Base-by-base conservation (phyloP, 2,113 vertebrate genomes). In the Phalacrocorax brasilianus region DNA sequence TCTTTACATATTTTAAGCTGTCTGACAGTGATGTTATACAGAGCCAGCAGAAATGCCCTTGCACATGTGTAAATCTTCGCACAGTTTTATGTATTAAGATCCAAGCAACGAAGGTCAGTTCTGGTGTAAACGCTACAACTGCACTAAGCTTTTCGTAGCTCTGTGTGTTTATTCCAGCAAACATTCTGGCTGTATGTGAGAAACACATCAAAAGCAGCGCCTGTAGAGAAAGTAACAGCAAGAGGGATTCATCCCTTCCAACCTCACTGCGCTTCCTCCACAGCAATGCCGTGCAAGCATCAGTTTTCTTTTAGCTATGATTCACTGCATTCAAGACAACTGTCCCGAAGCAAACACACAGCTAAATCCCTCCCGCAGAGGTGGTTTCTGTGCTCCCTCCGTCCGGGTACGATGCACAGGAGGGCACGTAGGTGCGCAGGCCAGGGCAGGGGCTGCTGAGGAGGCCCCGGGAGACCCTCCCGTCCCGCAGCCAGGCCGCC, bases 31-130 rank as follows among this genome's bases (percentile, higher is more conserved):
- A 52, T 40, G 22, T 17, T 70, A 13, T 0, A 40, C 12, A 56
- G 73, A 92, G 35, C 18, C 53, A 55, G 66, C 47, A 90, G 59
- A 88, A 83, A 49, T 8, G 53, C 30, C 27, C 30, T 16, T 1
- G 6, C 30, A 50, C 4, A 0, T 0, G 4, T 24, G 28, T 4
- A 12, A 38, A n/a, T 20, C 47, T 55, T 50, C 1, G 3, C 81
- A 18, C 44, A 58, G 65, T 30, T n/a, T 21, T 24, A 13, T 3
- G 14, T 4, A 4, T 24, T 8, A 20, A 23, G 44, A 56, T 45
- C 33, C n/a, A 18, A 63, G 23, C 14, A 44, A 20, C 3, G 5
- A 6, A 53, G 45, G n/a, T 21, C 38, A 52, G 10, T 35, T 52
- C 33, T 78, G 27, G 40, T 38, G 42, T 28, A 40, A 66, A 20